Evolutionary conservation across 2,888 invertebrate genomes (phyloP).

Genomic region (Ceramica pisi): DNA sequence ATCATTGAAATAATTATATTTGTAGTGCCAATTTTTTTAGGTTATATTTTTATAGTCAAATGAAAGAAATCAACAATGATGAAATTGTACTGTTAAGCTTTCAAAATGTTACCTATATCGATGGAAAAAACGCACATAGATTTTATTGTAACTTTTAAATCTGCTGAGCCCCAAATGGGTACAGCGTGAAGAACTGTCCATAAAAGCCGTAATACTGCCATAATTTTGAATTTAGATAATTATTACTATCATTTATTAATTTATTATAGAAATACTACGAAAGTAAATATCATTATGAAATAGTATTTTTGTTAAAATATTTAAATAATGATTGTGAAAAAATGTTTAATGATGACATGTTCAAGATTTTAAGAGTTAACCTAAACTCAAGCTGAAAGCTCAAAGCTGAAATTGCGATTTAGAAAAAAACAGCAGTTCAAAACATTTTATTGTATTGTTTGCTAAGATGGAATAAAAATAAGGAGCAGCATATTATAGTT

Average conservation of each 20-base stretch:
- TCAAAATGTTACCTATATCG: constrained; percentile 12
- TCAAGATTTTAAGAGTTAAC: too few species aligned
- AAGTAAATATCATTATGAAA: not conserved
- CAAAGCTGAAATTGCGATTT: too few species aligned
- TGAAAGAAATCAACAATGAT: not conserved
- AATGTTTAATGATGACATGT: too few species aligned
- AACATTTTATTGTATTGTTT: too few species aligned
- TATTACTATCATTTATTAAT: not conserved
- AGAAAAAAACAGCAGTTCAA: too few species aligned
- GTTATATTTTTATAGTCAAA: not conserved
- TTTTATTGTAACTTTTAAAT: constrained; percentile 13
- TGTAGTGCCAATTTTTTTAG: too few species aligned
- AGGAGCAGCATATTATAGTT: too few species aligned
- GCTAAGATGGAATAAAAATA: too few species aligned
- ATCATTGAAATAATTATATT: not conserved
- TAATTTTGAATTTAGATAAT: constrained; percentile 20
- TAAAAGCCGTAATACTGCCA: constrained; percentile 45
- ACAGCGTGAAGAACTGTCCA: constrained; percentile 6
- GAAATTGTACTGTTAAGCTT: not conserved
- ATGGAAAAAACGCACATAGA: constrained; percentile 43
- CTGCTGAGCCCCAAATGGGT: not conserved
- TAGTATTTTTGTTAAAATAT: not conserved
- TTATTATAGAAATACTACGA: constrained; percentile 20
- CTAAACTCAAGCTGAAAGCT: too few species aligned
- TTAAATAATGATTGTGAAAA: too few species aligned